A percentile compares a stretch with the other conserved stretches of the same genome.
Conservation (phyloP, 2,113 vertebrate species). For the Bos taurus region DNA sequence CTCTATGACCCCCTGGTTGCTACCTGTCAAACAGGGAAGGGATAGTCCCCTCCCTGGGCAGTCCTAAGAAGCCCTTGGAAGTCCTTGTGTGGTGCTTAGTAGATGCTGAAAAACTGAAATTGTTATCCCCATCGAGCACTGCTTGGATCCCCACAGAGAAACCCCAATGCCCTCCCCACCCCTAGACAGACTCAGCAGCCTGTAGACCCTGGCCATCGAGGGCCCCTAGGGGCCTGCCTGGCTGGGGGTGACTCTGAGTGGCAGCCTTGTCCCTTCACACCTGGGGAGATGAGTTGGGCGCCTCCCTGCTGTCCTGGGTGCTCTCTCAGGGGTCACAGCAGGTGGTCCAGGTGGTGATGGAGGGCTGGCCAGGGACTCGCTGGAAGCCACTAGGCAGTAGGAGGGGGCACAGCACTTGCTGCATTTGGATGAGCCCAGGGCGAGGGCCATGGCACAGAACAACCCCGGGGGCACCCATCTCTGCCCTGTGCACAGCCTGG, state of each 20-base stretch:
- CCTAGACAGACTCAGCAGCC: background rate
- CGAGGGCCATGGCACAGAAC: background rate
- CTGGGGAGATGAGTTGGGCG: rapidly evolving
- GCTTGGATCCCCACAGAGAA: background rate
- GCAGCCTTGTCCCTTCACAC: background rate
- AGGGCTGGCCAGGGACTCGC: rapidly evolving
- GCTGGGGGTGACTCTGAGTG: background rate
- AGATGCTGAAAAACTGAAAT: rapidly evolving
- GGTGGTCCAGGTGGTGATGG: background rate
- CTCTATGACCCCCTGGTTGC: background rate
- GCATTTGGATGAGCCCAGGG: rapidly evolving
- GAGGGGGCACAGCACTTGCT: background rate
- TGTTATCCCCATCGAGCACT: background rate
- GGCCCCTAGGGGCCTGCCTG: background rate
- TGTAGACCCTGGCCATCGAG: background rate
- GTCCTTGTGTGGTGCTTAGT: background rate
- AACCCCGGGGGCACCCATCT: background rate
- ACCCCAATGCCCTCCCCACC: background rate
- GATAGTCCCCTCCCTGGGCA: rapidly evolving
- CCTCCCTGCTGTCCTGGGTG: too few relatives aligned
- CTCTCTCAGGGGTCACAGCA: background rate
- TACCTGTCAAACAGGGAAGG: background rate
- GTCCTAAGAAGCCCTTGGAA: background rate
- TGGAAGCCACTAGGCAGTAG: background rate
- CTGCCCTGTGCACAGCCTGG: background rate